A percentile compares a stretch with the other conserved stretches of the same genome.
Evolutionary conservation across 2,888 invertebrate genomes (phyloP).

Genomic region (Andrena trimmerana): DNA sequence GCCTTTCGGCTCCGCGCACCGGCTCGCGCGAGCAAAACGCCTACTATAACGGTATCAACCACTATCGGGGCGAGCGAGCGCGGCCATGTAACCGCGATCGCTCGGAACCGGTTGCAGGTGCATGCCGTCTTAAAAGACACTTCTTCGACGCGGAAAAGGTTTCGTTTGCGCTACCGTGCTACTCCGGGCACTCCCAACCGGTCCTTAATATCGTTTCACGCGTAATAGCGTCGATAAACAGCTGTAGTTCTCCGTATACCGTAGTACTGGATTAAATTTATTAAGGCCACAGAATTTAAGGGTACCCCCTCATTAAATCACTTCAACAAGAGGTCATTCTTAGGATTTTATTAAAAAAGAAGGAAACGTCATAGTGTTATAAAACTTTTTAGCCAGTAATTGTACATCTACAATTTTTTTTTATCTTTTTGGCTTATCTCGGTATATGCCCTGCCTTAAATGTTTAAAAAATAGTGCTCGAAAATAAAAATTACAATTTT

Average conservation of each 20-base stretch:
- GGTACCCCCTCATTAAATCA: too few species aligned
- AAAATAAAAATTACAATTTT: too few species aligned
- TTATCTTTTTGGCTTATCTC: too few species aligned
- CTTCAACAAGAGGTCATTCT: too few species aligned
- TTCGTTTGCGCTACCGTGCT: conserved; percentile 29
- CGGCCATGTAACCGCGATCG: conserved; percentile 78
- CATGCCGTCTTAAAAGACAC: conserved; percentile 49
- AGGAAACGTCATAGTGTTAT: too few species aligned
- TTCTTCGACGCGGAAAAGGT: conserved; percentile 41
- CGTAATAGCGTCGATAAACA: conserved; percentile 18
- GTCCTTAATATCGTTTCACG: conserved; percentile 3
- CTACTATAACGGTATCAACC: conserved; percentile 76
- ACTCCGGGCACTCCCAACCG: conserved; percentile 5
- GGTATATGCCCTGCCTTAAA: too few species aligned
- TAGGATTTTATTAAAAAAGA: too few species aligned
- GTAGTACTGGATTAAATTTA: too few species aligned
- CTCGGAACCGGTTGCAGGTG: conserved; percentile 78
- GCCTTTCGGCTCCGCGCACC: conserved; percentile 22
- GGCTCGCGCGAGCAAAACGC: conserved; percentile 26
- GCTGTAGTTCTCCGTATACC: neutral
- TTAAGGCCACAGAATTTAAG: too few species aligned
- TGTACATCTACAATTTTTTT: too few species aligned
- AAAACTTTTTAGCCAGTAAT: too few species aligned
- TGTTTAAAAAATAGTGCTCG: too few species aligned
- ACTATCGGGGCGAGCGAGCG: conserved; percentile 68